Evolutionary conservation across 2,113 vertebrate species (phyloP).

Genomic region (Oncorhynchus keta): DNA sequence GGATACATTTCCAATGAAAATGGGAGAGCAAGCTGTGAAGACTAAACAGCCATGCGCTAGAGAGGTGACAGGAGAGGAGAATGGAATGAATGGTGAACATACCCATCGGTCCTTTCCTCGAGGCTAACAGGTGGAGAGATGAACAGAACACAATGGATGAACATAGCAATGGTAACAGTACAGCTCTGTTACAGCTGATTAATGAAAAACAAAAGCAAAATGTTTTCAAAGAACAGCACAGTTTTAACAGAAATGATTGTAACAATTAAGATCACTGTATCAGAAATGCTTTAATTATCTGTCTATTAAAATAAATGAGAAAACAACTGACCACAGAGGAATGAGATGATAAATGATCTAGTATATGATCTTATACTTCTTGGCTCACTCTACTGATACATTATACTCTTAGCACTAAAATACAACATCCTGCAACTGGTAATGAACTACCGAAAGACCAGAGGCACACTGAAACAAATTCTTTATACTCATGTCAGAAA

Average conservation of each 20-base stretch:
- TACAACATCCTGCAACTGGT: not conserved
- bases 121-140: slow-evolving; percentile 70
- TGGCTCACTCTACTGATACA: too few species aligned
- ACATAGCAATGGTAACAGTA: slow-evolving; percentile 63
- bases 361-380: not conserved
- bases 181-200: slow-evolving; percentile 38
- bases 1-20: slow-evolving; percentile 32
- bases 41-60: slow-evolving; percentile 50
- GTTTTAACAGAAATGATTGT: too few species aligned
- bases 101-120: slow-evolving; percentile 78
- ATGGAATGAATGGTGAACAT: slow-evolving; percentile 66
- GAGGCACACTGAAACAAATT: not conserved
- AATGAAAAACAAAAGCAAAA: slow-evolving; percentile 25
- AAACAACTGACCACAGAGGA: not conserved
- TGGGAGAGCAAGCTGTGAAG: not conserved
- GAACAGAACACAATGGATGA: slow-evolving; percentile 61
- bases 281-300: not conserved
- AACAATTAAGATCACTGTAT: slow-evolving; percentile 11
- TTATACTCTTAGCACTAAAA: not conserved
- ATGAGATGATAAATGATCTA: not conserved
- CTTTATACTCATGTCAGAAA: too few species aligned
- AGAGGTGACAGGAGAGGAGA: slow-evolving; percentile 18
- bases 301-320: not conserved
- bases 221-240: not conserved
- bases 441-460: not conserved